Percentiles rank a stretch among this genome's conserved stretches.
Evolutionary conservation across 2,113 vertebrate genomes (phyloP).

Genomic region (Nansenia antarctica): DNA sequence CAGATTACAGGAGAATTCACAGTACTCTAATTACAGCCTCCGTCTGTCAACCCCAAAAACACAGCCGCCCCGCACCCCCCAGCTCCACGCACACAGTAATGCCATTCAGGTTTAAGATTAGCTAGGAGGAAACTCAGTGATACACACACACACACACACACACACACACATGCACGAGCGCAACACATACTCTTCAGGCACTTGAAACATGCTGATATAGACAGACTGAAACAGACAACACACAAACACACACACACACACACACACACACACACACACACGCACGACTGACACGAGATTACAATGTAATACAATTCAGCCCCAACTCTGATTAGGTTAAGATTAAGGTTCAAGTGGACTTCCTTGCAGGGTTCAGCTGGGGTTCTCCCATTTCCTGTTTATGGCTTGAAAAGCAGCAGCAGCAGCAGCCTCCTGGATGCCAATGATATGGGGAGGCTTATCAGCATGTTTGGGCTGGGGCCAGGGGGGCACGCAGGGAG

Average conservation of each 20-base stretch:
- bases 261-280: background rate
- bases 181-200: background rate
- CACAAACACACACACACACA: background rate
- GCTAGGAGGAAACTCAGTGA: constrained; percentile 7
- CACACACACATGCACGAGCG: constrained; percentile 1
- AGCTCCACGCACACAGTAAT: constrained; percentile 23
- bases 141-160: background rate
- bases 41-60: constrained; percentile 28
- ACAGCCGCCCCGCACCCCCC: background rate
- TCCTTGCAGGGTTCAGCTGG: constrained; percentile 45
- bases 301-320: constrained; percentile 36
- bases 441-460: constrained; percentile 18
- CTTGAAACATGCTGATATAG: background rate
- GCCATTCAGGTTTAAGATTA: constrained; percentile 44
- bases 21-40: constrained; percentile 59
- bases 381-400: constrained; percentile 66
- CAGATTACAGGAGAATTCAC: constrained; percentile 66
- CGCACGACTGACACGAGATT: background rate
- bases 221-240: background rate
- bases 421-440: constrained; percentile 28
- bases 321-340: constrained; percentile 39
- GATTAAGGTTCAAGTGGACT: constrained; percentile 43
- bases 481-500: constrained; percentile 9
- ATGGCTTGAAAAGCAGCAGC: constrained; percentile 49
- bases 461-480: constrained; percentile 30